Conservation (phyloP, 2,113 vertebrate species). For the Psettodes erumei region DNA sequence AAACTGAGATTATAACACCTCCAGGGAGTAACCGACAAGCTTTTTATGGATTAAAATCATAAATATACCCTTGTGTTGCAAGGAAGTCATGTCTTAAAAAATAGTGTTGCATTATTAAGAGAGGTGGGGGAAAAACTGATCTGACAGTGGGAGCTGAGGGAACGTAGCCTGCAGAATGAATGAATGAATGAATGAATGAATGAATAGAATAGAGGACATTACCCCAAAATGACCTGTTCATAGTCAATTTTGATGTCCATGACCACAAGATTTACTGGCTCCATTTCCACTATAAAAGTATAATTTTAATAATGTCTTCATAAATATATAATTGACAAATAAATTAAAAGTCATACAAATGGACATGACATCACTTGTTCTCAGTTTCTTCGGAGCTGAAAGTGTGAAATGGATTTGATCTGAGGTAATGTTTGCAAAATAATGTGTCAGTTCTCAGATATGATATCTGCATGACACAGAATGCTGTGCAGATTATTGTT, state of each 20-base stretch:
- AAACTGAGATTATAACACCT: constrained; percentile 66
- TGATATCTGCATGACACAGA: background rate
- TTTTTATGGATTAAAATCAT: constrained; percentile 67
- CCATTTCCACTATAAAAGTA: background rate
- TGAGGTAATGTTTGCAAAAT: background rate
- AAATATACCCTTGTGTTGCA: constrained; percentile 54
- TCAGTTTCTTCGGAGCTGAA: background rate
- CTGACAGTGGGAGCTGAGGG: constrained; percentile 32
- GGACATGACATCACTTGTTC: background rate
- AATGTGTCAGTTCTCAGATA: background rate
- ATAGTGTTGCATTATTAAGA: constrained; percentile 43
- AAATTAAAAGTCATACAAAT: constrained; percentile 26
- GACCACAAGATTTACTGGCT: background rate
- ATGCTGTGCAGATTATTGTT: background rate
- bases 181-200: constrained; percentile 4
- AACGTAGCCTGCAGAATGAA: constrained; percentile 41
- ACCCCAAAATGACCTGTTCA: constrained; percentile 16
- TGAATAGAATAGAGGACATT: constrained; percentile 4
- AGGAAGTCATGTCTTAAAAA: constrained; percentile 51
- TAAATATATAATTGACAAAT: background rate
- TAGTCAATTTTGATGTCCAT: background rate
- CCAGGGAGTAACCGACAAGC: constrained; percentile 52
- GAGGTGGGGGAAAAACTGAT: constrained; percentile 13
- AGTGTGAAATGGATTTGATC: background rate
- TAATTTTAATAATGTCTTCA: background rate